Evolutionary conservation across 2,888 invertebrate genomes (phyloP).

Genomic region (Caenorhabditis angaria): DNA sequence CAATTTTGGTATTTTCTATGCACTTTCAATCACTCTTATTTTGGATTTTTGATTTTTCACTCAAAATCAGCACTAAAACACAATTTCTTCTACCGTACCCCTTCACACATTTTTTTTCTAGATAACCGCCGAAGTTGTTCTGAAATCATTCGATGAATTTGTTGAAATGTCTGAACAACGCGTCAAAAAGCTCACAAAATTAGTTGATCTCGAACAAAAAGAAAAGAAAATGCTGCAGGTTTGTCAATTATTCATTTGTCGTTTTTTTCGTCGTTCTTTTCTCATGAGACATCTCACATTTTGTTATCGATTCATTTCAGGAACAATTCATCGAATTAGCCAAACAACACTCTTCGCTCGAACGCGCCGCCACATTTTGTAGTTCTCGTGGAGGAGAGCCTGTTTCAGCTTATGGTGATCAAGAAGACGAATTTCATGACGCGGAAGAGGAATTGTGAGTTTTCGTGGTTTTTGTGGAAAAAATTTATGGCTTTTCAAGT

Average conservation of each 20-base stretch:
- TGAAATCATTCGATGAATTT: conserved; percentile 91
- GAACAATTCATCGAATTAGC: conserved; percentile 97
- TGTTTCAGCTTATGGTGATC: conserved; percentile 59
- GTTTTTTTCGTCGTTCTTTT: background rate
- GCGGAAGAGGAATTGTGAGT: conserved; percentile 75
- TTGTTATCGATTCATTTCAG: conserved; percentile 75
- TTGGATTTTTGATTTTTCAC: conserved; percentile 6
- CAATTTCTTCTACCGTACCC: too few species aligned
- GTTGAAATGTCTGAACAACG: conserved; percentile 88
- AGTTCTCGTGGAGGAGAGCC: conserved; percentile 16
- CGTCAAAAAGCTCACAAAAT: conserved; percentile 88
- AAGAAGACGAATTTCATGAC: conserved; percentile 79
- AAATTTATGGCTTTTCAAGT: too few species aligned
- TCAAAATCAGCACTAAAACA: background rate
- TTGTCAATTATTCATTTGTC: conserved; percentile 6
- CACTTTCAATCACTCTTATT: too few species aligned
- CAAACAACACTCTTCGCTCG: conserved; percentile 92
- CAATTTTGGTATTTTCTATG: too few species aligned
- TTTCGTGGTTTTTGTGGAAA: background rate
- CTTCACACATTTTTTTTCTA: conserved; percentile 14
- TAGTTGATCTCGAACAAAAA: conserved; percentile 46
- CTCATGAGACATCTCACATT: background rate
- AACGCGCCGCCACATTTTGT: conserved; percentile 79
- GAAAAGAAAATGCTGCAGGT: conserved; percentile 48
- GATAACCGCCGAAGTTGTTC: conserved; percentile 80